Conservation (phyloP, 2,113 vertebrate species). For the Entelurus aequoreus region DNA sequence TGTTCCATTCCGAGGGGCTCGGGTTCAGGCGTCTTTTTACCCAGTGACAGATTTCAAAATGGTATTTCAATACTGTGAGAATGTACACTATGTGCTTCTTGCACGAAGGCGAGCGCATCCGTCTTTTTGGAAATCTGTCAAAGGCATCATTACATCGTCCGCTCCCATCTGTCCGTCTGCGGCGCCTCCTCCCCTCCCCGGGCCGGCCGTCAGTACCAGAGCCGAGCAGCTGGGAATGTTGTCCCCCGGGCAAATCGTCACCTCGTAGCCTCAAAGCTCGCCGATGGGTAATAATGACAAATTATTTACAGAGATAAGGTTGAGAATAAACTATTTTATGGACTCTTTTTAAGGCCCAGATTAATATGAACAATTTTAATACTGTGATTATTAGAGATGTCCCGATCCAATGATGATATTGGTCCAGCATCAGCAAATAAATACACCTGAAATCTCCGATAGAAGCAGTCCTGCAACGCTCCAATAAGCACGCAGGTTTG, state of each 20-base stretch:
- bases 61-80: conserved; percentile 5
- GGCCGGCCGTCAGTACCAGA: conserved; percentile 17
- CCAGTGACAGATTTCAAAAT: not conserved
- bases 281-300: conserved; percentile 1
- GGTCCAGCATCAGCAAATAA: too few species aligned
- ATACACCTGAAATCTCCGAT: too few species aligned
- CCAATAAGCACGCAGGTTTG: too few species aligned
- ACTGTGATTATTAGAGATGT: too few species aligned
- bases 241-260: conserved; percentile 25
- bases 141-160: not conserved
- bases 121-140: conserved; percentile 5
- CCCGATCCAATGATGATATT: too few species aligned
- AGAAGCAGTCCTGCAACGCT: too few species aligned
- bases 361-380: too few species aligned
- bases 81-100: conserved; percentile 22
- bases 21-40: not conserved
- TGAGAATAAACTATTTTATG: not conserved
- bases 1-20: not conserved
- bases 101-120: not conserved
- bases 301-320: conserved; percentile 16
- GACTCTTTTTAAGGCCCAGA: too few species aligned
- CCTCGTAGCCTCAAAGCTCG: conserved; percentile 18
- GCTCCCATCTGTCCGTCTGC: conserved; percentile 12
- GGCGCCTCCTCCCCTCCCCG: not conserved
- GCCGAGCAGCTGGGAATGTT: conserved; percentile 51